Base-by-base conservation (phyloP, 2,888 invertebrate genomes). In the Oscheius sp. region DNA sequence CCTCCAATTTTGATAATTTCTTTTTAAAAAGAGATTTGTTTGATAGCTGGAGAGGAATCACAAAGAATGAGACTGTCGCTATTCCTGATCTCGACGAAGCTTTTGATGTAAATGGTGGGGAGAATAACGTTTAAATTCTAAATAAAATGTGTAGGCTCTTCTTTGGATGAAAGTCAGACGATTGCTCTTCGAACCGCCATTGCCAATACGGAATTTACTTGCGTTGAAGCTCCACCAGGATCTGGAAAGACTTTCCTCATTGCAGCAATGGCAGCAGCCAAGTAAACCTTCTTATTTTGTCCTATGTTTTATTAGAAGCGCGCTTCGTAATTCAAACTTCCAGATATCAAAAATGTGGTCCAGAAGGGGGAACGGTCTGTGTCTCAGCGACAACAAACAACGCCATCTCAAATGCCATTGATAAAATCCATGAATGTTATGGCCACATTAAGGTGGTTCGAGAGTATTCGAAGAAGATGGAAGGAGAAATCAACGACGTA, bases 361-460 rank as follows among this genome's bases (percentile, higher is more conserved):
- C 25, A 17, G 23, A 31, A n/a, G 34, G 31, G 15, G 55, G 55
- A 5, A 20, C 55, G 17, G 23, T 55, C 6, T 61, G 61, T n/a
- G 33, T 64, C 27, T 31, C 64, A 3, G 64, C 64, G 34, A 64
- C 64, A 5, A 64, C 64, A 20, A 64, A 64, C 27, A 50, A 50
- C 25, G 64, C 64, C 23, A 50, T 64, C 25, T 48, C 64, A n/a
- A 64, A 64, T 46, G 64, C 64, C 25, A 50, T 64, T 17, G 64
- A 64, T 34, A 64, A 48, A 27, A 27, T 31, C n/a, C 50, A 64
- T 25, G 50, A 64, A 15, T 20, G 20, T n/a, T 64, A 33, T 31
- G 23, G 31, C 1, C 17, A 17, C 10, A 64, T 64, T 27, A n/a
- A 20, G 10, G 27, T 15, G 17, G 34, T 25, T 8, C 45, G 64